A percentile compares a stretch with the other conserved stretches of the same genome.
Conservation (phyloP, 1,140 invertebrate genomes). For the Penaeus vannamei region DNA sequence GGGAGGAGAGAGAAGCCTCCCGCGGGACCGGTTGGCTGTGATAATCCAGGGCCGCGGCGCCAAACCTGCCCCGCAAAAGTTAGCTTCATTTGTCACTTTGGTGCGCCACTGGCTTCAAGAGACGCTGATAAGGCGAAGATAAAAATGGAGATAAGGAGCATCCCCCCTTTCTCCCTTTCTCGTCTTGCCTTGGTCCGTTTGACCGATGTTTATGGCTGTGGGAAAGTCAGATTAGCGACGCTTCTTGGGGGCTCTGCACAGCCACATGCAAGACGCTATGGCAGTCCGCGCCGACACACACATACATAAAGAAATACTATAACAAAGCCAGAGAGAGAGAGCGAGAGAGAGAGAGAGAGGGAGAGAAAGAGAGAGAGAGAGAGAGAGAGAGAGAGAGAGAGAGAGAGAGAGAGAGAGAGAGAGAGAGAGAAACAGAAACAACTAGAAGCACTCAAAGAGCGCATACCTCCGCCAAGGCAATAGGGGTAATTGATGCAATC, state of each 20-base stretch:
- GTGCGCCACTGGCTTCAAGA: conserved; percentile 23
- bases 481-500: too few species aligned
- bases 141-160: conserved; percentile 46
- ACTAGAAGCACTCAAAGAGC: too few species aligned
- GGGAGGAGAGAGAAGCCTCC: conserved; percentile 7
- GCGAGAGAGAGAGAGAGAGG: neutral
- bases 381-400: too few species aligned
- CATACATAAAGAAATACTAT: too few species aligned
- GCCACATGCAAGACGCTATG: too few species aligned
- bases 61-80: conserved; percentile 51
- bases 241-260: too few species aligned
- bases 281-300: too few species aligned
- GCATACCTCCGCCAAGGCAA: too few species aligned
- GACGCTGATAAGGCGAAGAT: conserved; percentile 36
- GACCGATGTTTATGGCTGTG: neutral
- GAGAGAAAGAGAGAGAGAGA: too few species aligned
- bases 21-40: conserved; percentile 28
- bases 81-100: conserved; percentile 50
- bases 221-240: too few species aligned
- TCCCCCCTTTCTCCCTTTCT: neutral
- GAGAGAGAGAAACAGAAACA: too few species aligned
- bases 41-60: conserved; percentile 46
- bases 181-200: neutral
- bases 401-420: too few species aligned
- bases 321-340: neutral